phyloP scores from a whole-genome alignment of 2,113 vertebrate species.

The Corythornis cristatus region DNA sequence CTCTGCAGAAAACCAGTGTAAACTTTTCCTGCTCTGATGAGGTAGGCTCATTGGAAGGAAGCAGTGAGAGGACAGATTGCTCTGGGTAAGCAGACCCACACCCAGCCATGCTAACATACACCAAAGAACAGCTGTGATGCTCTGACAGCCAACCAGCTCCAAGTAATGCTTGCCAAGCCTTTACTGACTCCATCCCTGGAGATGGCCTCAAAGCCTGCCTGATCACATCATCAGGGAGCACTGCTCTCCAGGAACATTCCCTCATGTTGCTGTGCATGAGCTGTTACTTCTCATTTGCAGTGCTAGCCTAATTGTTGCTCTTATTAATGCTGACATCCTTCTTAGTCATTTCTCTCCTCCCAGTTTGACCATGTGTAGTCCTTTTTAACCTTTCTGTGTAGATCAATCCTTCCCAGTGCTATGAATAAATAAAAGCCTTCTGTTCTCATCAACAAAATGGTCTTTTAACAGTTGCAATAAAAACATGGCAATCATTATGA shows the following conservation, averaged over 20 bases:
- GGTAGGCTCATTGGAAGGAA: not conserved
- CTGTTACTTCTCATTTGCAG: not conserved
- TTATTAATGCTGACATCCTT: not conserved
- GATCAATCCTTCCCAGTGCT: conserved; percentile 8
- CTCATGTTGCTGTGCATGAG: not conserved
- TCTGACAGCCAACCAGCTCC: not conserved
- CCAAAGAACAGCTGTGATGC: not conserved
- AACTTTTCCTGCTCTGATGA: not conserved
- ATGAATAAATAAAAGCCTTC: conserved; percentile 62
- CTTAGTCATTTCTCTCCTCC: not conserved
- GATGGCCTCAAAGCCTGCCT: not conserved
- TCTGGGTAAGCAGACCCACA: not conserved
- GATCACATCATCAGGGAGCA: not conserved
- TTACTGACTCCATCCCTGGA: not conserved
- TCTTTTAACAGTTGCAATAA: conserved; percentile 49
- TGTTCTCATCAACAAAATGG: conserved; percentile 47
- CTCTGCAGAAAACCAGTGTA: not conserved
- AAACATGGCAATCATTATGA: conserved; percentile 15
- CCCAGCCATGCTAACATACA: not conserved
- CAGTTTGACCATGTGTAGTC: conserved; percentile 5
- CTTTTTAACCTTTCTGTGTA: conserved; percentile 39
- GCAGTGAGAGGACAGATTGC: not conserved
- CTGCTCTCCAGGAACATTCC: conserved; percentile 2
- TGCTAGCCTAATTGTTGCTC: not conserved
- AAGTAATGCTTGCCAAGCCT: not conserved